Evolutionary conservation across 2,888 invertebrate genomes (phyloP).

Genomic region (Trissolcus japonicus): DNA sequence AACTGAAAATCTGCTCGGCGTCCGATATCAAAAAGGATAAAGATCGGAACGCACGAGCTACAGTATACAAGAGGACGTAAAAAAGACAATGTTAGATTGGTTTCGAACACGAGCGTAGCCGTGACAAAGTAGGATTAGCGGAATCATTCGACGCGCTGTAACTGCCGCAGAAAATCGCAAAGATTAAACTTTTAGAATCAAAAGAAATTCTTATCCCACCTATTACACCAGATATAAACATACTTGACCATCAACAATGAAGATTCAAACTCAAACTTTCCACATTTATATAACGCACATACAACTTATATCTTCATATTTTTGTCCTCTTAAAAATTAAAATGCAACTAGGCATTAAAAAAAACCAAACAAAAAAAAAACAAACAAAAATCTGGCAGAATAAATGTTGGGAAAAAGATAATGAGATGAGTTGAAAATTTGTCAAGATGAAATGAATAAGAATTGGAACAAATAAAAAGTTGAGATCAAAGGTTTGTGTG

Average conservation of each 20-base stretch:
- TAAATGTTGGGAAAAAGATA: too few species aligned
- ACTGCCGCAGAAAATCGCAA: slow-evolving; percentile 55
- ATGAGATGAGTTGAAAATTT: too few species aligned
- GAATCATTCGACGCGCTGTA: slow-evolving; percentile 58
- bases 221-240: too few species aligned
- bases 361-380: too few species aligned
- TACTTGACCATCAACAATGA: slow-evolving; percentile 8
- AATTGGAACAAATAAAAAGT: too few species aligned
- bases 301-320: too few species aligned
- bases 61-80: slow-evolving; percentile 40
- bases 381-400: too few species aligned
- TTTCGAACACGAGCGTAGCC: slow-evolving; percentile 67
- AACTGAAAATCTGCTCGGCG: not conserved
- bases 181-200: slow-evolving; percentile 51
- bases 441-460: not conserved
- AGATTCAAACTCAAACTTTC: too few species aligned
- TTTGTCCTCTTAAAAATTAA: too few species aligned
- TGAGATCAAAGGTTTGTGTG: too few species aligned
- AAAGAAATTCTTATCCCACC: slow-evolving; percentile 36
- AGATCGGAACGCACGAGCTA: slow-evolving; percentile 58
- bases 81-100: slow-evolving; percentile 59
- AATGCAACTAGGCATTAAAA: too few species aligned
- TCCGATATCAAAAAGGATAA: slow-evolving; percentile 47
- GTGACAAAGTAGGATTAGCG: slow-evolving; percentile 65
- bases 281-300: too few species aligned